A percentile compares a stretch with the other conserved stretches of the same genome.
Conservation (phyloP, 2,797 vertebrate species). For the Percopsis omiscomaycus region DNA sequence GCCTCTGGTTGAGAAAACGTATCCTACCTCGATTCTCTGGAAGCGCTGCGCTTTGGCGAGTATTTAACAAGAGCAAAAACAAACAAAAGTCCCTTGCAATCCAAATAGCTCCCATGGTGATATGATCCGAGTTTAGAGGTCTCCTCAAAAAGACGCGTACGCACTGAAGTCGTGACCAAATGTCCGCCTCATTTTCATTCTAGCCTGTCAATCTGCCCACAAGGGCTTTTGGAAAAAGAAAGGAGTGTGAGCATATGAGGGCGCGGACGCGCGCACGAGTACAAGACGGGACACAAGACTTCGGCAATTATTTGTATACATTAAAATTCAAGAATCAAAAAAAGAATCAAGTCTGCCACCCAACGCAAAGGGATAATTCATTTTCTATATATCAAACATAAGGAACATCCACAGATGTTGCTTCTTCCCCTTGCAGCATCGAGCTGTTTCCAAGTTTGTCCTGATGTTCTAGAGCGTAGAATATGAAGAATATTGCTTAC, state of each 20-base stretch:
- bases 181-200: conserved; percentile 82
- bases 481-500: no score
- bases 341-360: no score
- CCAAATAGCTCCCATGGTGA: conserved; percentile 82
- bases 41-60: conserved; percentile 76
- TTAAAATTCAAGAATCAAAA: no score
- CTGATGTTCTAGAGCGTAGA: no score
- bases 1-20: conserved; percentile 40
- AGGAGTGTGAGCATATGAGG: conserved; percentile 55
- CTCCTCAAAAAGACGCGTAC: conserved; percentile 76
- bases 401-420: no score
- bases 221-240: conserved; percentile 73
- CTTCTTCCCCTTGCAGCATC: no score
- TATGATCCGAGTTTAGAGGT: conserved; percentile 74
- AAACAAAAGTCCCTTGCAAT: conserved; percentile 78
- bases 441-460: no score
- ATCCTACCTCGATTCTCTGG: conserved; percentile 80
- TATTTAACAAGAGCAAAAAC: conserved; percentile 84
- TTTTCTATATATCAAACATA: no score
- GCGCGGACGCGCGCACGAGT: conserved; percentile 43
- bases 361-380: no score
- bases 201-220: conserved; percentile 78
- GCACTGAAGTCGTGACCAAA: conserved; percentile 75
- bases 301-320: no score
- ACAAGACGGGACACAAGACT: background rate